Base-by-base conservation (phyloP, 1,140 invertebrate genomes). In the Papilio dardanus region DNA sequence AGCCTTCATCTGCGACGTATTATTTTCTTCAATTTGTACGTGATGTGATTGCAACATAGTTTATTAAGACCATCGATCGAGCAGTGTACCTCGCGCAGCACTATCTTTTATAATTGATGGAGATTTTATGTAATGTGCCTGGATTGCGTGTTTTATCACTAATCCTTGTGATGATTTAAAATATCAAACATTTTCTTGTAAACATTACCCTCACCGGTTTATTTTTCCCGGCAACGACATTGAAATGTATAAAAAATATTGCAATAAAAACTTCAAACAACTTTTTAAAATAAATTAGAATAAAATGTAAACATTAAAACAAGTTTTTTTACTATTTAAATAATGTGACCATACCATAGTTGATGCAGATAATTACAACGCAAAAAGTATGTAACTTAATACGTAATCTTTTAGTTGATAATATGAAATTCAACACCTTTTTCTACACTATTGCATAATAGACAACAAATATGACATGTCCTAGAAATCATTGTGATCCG, bases 151-250 rank as follows among this genome's bases (percentile, higher is more conserved):
- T 40, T 71, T 71, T 24, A 33, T 71, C 31, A 71, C 14, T 50
- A 16, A 14, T 30, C 24, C 7, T 71, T 3, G 1, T 8, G 21
- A 28, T 71, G 40, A 40, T 58, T 69, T 71, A n/a, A 35, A 35
- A 58, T 58, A 73, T 58, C 30, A 19, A 50, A 71, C 40, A 50
- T 3, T 71, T 42, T 69, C n/a, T 69, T 71, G 30, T 50, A 73
- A 50, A 50, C 71, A 73, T 42, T n/a, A 35, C 31, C 46, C 71
- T 35, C 19, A 2, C 2, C 58, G 16, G 12, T 73, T 58, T 73
- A 54, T 28, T 54, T 58, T 54, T 19, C 14, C 14, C 28, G 21
- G 54, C 46, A 31, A 3, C 28, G 24, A 46, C 10, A 16, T 12
- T 12, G n/a, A 58, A 30, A 7, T 30, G 5, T 40, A 46, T 31